A percentile compares a stretch with the other conserved stretches of the same genome.
These are phyloP conservation scores for Crematogaster levior DNA, from an alignment of 2,888 invertebrate species.

Conservation along the genomic window DNA sequence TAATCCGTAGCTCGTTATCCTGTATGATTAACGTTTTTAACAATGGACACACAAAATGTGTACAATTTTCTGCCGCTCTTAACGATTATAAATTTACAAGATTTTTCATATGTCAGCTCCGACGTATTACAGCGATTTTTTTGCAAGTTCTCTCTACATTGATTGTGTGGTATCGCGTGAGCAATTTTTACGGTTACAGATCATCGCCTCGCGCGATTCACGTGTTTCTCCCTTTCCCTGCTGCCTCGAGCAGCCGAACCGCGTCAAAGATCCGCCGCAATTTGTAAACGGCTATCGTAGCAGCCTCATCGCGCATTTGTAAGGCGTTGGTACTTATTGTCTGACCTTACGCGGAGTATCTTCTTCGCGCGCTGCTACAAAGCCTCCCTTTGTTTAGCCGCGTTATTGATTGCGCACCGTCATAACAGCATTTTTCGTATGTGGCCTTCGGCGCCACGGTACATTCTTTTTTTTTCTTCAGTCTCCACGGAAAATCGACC, in stretches of 20 bases:
- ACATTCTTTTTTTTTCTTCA: neutral
- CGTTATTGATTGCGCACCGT: conserved; percentile 65
- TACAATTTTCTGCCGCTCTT: neutral
- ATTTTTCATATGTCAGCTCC: conserved; percentile 1
- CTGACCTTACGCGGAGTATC: conserved; percentile 54
- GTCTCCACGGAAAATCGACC: neutral
- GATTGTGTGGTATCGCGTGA: conserved; percentile 29
- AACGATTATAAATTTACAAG: neutral
- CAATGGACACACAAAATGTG: neutral
- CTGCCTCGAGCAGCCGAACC: conserved; percentile 39
- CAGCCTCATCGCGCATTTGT: conserved; percentile 43
- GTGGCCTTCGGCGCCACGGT: conserved; percentile 56
- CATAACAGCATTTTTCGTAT: conserved; percentile 48
- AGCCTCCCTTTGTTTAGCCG: conserved; percentile 62
- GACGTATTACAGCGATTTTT: conserved; percentile 1
- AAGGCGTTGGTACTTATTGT: conserved; percentile 51
- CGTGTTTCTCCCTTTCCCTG: conserved; percentile 30
- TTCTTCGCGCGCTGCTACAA: conserved; percentile 54
- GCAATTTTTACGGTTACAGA: conserved; percentile 38
- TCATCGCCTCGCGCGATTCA: conserved; percentile 46
- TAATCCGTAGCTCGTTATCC: neutral
- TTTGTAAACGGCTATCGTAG: conserved; percentile 57
- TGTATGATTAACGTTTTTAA: neutral
- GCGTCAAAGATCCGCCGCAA: conserved; percentile 56
- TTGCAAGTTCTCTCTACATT: neutral